Percentiles rank a stretch among this genome's conserved stretches.
These are phyloP conservation scores for Hypotaenidia philippensis DNA, from an alignment of 2,797 vertebrate genomes.

Conservation along the genomic window DNA sequence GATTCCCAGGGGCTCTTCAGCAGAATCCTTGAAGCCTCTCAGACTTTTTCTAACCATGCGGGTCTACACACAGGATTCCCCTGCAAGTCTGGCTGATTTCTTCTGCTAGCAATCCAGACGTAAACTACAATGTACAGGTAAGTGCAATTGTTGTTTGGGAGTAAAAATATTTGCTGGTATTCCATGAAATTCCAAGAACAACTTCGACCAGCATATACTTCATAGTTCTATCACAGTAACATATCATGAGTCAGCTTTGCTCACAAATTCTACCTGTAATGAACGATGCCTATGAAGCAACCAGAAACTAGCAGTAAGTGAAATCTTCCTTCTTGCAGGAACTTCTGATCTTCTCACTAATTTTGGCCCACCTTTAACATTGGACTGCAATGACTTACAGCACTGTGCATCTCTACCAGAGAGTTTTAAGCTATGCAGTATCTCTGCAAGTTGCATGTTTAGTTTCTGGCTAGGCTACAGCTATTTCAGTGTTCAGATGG, in stretches of 20 bases:
- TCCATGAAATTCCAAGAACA: background rate
- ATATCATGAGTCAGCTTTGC: background rate
- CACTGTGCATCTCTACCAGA: background rate
- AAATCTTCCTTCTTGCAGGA: background rate
- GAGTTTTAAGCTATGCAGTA: background rate
- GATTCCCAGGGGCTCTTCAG: background rate
- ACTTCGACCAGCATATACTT: background rate
- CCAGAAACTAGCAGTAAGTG: background rate
- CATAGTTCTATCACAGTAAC: background rate
- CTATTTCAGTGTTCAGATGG: background rate
- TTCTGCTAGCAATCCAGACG: background rate
- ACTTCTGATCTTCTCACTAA: background rate
- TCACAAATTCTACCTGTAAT: background rate
- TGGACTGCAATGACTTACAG: background rate
- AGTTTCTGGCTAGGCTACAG: background rate
- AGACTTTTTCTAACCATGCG: background rate
- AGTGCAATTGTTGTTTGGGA: background rate
- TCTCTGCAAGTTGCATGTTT: background rate
- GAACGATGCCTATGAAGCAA: background rate
- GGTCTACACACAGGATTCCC: background rate
- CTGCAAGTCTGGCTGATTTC: background rate
- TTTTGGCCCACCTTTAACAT: background rate
- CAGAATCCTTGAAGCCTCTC: background rate
- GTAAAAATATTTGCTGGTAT: background rate
- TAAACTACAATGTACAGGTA: background rate